Base-by-base conservation (phyloP, 1,140 invertebrate species). In the Carposina sasakii region DNA sequence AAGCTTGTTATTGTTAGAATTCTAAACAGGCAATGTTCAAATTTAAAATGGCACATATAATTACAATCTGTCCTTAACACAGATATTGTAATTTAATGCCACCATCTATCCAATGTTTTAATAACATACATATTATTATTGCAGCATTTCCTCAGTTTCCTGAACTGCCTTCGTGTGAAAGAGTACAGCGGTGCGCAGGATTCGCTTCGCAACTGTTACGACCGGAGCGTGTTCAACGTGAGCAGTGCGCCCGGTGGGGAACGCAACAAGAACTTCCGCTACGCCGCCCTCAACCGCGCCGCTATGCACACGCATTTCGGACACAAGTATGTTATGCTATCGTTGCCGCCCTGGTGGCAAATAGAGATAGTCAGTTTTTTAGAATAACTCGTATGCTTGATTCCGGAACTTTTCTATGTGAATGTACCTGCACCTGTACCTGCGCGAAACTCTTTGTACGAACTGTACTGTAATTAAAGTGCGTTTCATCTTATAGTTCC, bases 261-360 rank as follows among this genome's bases (percentile, higher is more conserved):
- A 54, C 91, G 90, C 71, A 88, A 89, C 40, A 91, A 91, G 72
- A 91, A 91, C 44, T 94, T 93, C 66, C 88, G 96, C 67, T 97
- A 96, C 83, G 95, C 96, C 10, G 94, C 95, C 21, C 84, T 97
- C 0, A 97, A 97, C 83, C 84, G 97, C 49, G 94, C 95, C 2
- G 92, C 94, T 20, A 86, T 97, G 50, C 94, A 96, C 81, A 92
- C 92, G 31, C 90, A 93, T 58, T 96, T 97, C 83, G 91, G 91
- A 9, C 94, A 96, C 60, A 94, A 91, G 90, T 95, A 86, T 86
- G 86, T n/a, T n/a, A n/a, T n/a, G n/a, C n/a, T n/a, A n/a, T n/a
- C n/a, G n/a, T n/a, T n/a, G n/a, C n/a, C n/a, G n/a, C n/a, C n/a
- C n/a, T n/a, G n/a, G n/a, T n/a, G n/a, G n/a, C n/a, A n/a, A n/a